Percentiles rank a stretch among this genome's conserved stretches.
Evolutionary conservation across 2,113 vertebrate genomes (phyloP).

Genomic region (Pedionomus torquatus): DNA sequence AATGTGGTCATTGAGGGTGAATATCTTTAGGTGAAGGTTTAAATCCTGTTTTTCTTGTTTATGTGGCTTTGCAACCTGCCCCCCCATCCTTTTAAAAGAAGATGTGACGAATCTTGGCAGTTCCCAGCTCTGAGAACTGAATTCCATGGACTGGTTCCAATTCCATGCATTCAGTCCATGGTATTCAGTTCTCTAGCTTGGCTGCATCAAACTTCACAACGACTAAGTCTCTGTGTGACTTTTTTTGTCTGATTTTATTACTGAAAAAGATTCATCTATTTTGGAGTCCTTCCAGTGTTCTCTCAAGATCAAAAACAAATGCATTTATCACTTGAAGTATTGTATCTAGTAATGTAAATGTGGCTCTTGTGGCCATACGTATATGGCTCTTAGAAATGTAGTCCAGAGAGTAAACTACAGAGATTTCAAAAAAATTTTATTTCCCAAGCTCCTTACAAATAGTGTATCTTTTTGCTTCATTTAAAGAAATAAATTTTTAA

Average conservation of each 20-base stretch:
- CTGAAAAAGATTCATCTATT: background rate
- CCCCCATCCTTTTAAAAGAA: conserved; percentile 31
- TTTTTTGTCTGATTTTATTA: background rate
- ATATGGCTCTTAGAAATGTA: background rate
- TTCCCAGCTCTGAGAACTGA: conserved; percentile 80
- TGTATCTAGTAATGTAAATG: background rate
- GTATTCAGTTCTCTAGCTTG: conserved; percentile 77
- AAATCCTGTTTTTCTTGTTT: conserved; percentile 1
- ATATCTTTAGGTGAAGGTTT: background rate
- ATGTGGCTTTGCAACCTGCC: background rate
- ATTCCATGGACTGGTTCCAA: conserved; percentile 79
- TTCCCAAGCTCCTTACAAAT: background rate
- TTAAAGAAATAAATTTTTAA: background rate
- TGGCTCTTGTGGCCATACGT: background rate
- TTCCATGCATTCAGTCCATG: conserved; percentile 70
- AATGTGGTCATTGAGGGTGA: background rate
- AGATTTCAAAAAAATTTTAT: background rate
- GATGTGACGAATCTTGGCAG: conserved; percentile 68
- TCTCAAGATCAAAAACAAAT: background rate
- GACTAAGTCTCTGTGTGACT: background rate
- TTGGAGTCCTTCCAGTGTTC: background rate
- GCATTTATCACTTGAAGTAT: background rate
- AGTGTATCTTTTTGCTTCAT: background rate
- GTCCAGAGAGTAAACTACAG: background rate
- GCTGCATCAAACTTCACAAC: conserved; percentile 67